phyloP scores from a whole-genome alignment of 2,113 vertebrate genomes.

The Rhagologus leucostigma region DNA sequence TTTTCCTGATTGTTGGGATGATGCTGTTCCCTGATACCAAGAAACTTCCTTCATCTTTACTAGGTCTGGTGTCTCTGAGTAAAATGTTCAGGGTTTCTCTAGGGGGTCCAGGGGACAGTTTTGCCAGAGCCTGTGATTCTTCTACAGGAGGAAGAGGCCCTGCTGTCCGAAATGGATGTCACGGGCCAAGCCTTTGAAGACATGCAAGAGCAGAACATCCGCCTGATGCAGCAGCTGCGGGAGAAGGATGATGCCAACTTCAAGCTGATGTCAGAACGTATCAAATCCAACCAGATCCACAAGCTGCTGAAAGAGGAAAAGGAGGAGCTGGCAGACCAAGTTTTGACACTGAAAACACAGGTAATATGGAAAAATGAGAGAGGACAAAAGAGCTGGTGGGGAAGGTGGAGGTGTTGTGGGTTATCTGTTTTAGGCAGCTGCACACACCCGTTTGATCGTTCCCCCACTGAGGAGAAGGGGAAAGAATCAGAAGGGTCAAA shows the following conservation, averaged over 20 bases:
- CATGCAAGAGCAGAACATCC: conserved; percentile 98
- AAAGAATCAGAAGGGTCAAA: not conserved
- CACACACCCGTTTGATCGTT: rapidly evolving
- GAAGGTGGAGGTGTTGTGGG: not conserved
- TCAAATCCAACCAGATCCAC: conserved; percentile 98
- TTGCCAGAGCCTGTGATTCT: not conserved
- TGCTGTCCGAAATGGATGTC: conserved; percentile 97
- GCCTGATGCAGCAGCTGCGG: conserved; percentile 94
- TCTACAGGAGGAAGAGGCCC: conserved; percentile 90
- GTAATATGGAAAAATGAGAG: conserved; percentile 52
- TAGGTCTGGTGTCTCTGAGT: not conserved
- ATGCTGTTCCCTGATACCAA: not conserved
- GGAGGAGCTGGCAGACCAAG: conserved; percentile 93
- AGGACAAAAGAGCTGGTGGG: not conserved
- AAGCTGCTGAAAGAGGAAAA: conserved; percentile 97
- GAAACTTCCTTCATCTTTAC: not conserved
- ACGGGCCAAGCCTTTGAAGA: conserved; percentile 98
- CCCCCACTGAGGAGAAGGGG: not conserved
- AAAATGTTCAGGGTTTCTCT: not conserved
- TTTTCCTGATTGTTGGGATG: not conserved
- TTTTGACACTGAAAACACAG: conserved; percentile 94
- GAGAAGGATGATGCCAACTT: conserved; percentile 99
- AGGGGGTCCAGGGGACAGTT: not conserved
- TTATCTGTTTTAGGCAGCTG: not conserved
- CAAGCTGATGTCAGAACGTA: conserved; percentile 96